Percentiles rank a stretch among this genome's conserved stretches.
These are phyloP conservation scores for Branchellion lobata DNA, from an alignment of 2,888 invertebrate genomes.

Conservation along the genomic window DNA sequence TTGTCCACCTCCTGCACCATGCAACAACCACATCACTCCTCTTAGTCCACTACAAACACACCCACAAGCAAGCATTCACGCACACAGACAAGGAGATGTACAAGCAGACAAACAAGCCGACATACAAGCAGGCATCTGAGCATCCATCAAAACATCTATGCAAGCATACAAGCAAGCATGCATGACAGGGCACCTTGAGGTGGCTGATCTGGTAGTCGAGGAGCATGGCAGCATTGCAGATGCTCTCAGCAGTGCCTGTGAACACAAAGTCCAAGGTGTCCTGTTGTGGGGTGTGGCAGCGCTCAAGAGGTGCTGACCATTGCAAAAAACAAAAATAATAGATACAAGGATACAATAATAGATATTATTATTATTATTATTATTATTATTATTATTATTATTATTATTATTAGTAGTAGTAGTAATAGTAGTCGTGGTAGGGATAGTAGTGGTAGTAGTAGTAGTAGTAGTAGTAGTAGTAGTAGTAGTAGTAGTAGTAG, in stretches of 20 bases:
- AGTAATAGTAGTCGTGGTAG: conserved; percentile 16
- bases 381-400: neutral
- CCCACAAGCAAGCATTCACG: conserved; percentile 2
- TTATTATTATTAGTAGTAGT: neutral
- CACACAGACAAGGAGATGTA: too few species aligned
- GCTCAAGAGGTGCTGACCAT: too few species aligned
- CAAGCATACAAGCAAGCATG: too few species aligned
- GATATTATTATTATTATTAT: neutral
- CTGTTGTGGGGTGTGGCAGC: neutral
- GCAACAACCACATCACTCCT: too few species aligned
- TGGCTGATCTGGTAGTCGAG: conserved; percentile 94
- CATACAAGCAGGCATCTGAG: too few species aligned
- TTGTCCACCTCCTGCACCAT: conserved; percentile 85
- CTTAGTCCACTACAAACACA: too few species aligned
- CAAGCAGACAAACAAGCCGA: too few species aligned
- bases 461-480: conserved; percentile 31
- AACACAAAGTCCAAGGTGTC: conserved; percentile 74
- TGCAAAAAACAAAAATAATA: too few species aligned
- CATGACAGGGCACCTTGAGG: conserved; percentile 79
- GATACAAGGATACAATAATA: neutral
- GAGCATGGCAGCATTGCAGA: conserved; percentile 80
- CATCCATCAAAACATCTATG: too few species aligned
- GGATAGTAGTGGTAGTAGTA: conserved; percentile 23
- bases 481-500: conserved; percentile 33
- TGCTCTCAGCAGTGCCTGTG: conserved; percentile 94